phyloP scores from a whole-genome alignment of 30 jellyfish, hydroid and myxozoan species.

The Hydra vulgaris region DNA sequence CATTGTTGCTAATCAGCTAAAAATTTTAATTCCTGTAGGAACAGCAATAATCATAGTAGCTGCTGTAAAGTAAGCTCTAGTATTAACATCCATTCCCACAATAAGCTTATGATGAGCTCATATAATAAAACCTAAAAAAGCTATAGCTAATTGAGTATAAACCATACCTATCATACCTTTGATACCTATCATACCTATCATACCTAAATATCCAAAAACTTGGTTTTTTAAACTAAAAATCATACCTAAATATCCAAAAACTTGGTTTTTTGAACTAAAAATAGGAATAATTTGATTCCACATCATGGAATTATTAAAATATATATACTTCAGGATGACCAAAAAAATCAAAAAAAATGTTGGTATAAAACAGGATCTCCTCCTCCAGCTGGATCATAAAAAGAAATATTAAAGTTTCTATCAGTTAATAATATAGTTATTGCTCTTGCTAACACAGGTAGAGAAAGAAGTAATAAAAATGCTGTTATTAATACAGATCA shows the following conservation, averaged over 20 bases:
- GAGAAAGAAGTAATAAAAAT: constrained; percentile 31
- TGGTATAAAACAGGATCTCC: constrained; percentile 64
- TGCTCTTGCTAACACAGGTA: constrained; percentile 77
- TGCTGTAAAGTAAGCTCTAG: no score
- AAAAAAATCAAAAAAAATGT: constrained; percentile 69
- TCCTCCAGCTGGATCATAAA: constrained; percentile 84
- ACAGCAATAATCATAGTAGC: no score
- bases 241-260: no score
- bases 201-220: constrained; percentile 58
- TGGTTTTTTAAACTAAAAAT: constrained; percentile 47
- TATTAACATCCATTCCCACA: constrained; percentile 76
- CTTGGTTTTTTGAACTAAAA: no score
- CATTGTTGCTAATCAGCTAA: no score
- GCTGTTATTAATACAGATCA: no score
- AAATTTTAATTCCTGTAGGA: no score
- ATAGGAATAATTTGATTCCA: constrained; percentile 56
- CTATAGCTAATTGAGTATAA: constrained; percentile 55
- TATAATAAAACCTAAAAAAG: constrained; percentile 51
- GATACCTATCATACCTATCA: no score
- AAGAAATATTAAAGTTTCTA: constrained; percentile 56
- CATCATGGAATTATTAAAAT: no score
- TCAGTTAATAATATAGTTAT: constrained; percentile 65
- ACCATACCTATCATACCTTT: no score
- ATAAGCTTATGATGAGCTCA: constrained; percentile 77
- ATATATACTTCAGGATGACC: constrained; percentile 76